Percentiles rank a stretch among this genome's conserved stretches.
Conservation (phyloP, 2,797 vertebrate species). For the Oreochromis grahami region DNA sequence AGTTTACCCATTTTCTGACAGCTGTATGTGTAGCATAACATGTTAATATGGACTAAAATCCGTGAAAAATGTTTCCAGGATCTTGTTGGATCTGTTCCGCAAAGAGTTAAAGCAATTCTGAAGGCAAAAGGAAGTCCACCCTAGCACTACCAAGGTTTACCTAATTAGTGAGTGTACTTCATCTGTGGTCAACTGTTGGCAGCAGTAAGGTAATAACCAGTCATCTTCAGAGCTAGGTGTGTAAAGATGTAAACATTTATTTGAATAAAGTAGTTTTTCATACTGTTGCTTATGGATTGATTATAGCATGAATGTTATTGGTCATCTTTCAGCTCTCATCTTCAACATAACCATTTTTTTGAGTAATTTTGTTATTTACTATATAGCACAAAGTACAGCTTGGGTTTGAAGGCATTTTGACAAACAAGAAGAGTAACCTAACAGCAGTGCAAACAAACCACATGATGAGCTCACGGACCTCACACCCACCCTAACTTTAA, state of each 20-base stretch:
- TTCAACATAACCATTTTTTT: background rate
- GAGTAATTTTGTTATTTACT: background rate
- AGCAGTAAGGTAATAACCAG: background rate
- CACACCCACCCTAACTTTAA: background rate
- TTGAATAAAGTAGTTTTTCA: background rate
- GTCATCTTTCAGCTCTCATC: background rate
- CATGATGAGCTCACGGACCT: background rate
- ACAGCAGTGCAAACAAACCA: background rate
- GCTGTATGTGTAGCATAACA: background rate
- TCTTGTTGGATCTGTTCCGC: background rate
- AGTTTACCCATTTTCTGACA: background rate
- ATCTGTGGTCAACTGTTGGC: background rate
- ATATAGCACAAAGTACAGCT: background rate
- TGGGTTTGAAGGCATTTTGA: background rate
- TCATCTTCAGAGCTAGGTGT: background rate
- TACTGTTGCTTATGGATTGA: background rate
- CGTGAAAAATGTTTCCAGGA: background rate
- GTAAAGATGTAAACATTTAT: background rate
- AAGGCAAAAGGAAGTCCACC: background rate
- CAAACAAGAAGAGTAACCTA: background rate
- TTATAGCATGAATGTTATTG: background rate
- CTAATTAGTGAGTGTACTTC: background rate
- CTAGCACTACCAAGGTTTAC: background rate
- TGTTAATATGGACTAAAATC: background rate
- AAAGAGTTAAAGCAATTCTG: background rate